Conservation (phyloP, 92 coral and sea anemone species). For the Palythoa grandis region DNA sequence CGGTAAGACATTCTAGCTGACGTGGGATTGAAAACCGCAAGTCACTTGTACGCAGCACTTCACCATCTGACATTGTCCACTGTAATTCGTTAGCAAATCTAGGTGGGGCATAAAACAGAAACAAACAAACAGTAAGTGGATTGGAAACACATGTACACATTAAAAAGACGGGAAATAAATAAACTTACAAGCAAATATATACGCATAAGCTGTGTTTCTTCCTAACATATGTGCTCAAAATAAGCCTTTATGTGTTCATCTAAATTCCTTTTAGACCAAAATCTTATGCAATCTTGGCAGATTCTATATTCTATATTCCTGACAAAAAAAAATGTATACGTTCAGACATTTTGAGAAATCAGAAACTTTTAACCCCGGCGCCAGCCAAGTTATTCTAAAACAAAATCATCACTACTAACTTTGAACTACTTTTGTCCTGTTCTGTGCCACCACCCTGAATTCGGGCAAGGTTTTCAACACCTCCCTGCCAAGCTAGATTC, state of each 20-base stretch:
- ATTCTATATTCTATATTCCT: too few species aligned
- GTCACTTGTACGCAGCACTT: slow-evolving; percentile 71
- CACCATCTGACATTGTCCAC: slow-evolving; percentile 76
- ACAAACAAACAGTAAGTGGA: background rate
- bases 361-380: background rate
- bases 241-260: too few species aligned
- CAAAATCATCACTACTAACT: slow-evolving; percentile 37
- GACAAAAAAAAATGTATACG: too few species aligned
- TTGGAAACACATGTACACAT: background rate
- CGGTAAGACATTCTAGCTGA: slow-evolving; percentile 61
- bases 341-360: too few species aligned
- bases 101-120: background rate
- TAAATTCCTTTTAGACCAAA: too few species aligned
- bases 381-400: background rate
- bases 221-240: too few species aligned
- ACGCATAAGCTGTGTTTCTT: too few species aligned
- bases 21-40: slow-evolving; percentile 55
- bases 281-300: too few species aligned
- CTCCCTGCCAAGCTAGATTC: slow-evolving; percentile 95
- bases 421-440: slow-evolving; percentile 28
- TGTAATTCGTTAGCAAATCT: slow-evolving; percentile 70
- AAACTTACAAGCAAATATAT: too few species aligned
- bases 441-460: slow-evolving; percentile 66
- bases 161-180: too few species aligned
- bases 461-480: slow-evolving; percentile 66